A percentile compares a stretch with the other conserved stretches of the same genome.
Conservation (phyloP, 2,113 vertebrate genomes). For the Myotis lucifugus region DNA sequence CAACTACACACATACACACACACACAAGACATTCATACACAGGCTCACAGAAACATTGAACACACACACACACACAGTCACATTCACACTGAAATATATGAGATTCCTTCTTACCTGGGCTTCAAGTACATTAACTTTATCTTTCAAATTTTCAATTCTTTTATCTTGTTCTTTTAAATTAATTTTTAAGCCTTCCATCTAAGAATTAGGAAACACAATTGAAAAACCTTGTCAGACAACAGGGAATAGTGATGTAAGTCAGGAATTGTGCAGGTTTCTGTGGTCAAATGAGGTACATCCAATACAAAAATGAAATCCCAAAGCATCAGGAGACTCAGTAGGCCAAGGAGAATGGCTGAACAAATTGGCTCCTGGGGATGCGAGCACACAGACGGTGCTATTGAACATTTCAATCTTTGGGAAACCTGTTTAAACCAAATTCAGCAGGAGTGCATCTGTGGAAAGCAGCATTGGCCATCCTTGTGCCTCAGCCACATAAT, state of each 20-base stretch:
- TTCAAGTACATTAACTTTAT: slow-evolving; percentile 79
- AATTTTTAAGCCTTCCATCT: slow-evolving; percentile 83
- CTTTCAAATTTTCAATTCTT: slow-evolving; percentile 80
- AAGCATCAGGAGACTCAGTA: neutral
- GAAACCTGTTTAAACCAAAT: neutral
- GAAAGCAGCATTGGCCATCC: neutral
- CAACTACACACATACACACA: neutral
- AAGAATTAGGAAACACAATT: slow-evolving; percentile 50
- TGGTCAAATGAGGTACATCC: neutral
- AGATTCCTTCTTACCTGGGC: slow-evolving; percentile 78
- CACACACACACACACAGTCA: no score
- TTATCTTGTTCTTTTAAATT: slow-evolving; percentile 83
- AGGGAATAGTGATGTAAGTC: neutral
- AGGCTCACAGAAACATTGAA: neutral
- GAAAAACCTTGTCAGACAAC: slow-evolving; percentile 44
- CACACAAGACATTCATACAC: neutral
- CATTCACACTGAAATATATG: neutral
- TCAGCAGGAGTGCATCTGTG: neutral
- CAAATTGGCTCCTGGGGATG: neutral
- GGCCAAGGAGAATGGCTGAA: neutral
- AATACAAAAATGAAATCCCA: neutral
- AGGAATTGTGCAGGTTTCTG: neutral
- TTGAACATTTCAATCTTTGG: neutral
- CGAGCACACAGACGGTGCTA: neutral
- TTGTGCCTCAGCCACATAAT: accelerated